Base-by-base conservation (phyloP, 2,113 vertebrate genomes). In the Symphodus melops region DNA sequence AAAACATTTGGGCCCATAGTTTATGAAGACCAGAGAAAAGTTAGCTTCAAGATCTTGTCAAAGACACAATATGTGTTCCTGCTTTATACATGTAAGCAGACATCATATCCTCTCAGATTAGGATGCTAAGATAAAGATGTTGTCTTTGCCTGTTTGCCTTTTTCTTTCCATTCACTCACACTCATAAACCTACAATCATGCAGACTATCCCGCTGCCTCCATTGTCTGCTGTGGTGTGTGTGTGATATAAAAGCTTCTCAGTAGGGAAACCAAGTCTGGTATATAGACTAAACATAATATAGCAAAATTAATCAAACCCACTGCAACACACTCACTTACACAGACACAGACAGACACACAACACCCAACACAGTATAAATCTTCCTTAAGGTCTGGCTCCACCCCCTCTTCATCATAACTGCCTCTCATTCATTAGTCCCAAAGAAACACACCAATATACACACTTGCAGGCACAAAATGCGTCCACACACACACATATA, bases 231-330 rank as follows among this genome's bases (percentile, higher is more conserved):
- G 56, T 58, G 69, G 69, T 71, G 71, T 55, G 13, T 55, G 13
- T 86, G n/a, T 87, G 58, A 83, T 67, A 66, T 69, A 75, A 85
- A 81, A 77, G 82, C 64, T 85, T 77, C 55, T 87, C 68, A 46
- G 48, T 79, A 81, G 77, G 63, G 58, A 82, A 72, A 80, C 73
- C 71, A 60, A 75, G 82, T 79, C 79, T 80, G 83, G 86, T 87
- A 90, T 90, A 89, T 86, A 86, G 86, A 83, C 85, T 87, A 79
- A 87, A 90, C 91, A 91, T 89, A 89, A 91, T 92, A 92, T 85
- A 69, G 58, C 70, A 86, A 90, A 91, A 92, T 93, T 75, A 91
- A 91, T 93, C 89, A 86, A 85, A 76, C 66, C 81, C 60, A 78
- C 83, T 87, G 77, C 82, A 60, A 48, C 63, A 28, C 25, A 37